Percentiles rank a stretch among this genome's conserved stretches.
Conservation (phyloP, 2,797 vertebrate species). For the Erethizon dorsatum region DNA sequence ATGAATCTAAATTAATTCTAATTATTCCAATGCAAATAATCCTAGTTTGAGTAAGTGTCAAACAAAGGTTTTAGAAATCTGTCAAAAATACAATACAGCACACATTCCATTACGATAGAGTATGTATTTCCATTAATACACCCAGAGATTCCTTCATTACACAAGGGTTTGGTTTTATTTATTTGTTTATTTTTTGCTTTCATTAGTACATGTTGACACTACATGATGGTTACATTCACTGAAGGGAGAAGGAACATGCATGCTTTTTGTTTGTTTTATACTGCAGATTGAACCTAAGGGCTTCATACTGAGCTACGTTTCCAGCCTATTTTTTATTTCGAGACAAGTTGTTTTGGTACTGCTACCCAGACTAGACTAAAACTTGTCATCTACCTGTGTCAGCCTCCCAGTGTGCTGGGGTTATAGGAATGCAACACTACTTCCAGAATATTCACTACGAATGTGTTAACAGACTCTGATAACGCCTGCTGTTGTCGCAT, state of each 20-base stretch:
- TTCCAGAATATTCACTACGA: neutral
- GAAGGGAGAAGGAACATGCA: too few species aligned
- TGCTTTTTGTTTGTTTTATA: neutral
- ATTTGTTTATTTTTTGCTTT: neutral
- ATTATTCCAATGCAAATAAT: neutral
- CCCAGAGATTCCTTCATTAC: neutral
- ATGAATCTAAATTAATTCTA: neutral
- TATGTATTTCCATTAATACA: neutral
- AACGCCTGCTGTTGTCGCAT: neutral
- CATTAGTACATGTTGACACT: neutral
- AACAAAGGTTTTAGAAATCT: neutral
- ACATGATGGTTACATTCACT: neutral
- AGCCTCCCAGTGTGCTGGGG: neutral
- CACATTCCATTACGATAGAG: fast-evolving
- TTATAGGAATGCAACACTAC: neutral
- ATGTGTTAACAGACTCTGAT: neutral
- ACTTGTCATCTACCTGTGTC: neutral
- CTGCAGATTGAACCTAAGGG: neutral
- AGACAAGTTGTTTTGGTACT: neutral
- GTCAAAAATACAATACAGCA: neutral
- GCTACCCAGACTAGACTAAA: neutral
- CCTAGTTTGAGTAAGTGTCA: neutral
- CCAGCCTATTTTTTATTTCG: neutral
- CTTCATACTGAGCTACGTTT: neutral
- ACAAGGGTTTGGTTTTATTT: neutral